Evolutionary conservation across 2,888 invertebrate genomes (phyloP), one percentile per base, ranked within the genome.

Genomic region (Diplolepis rosae): DNA sequence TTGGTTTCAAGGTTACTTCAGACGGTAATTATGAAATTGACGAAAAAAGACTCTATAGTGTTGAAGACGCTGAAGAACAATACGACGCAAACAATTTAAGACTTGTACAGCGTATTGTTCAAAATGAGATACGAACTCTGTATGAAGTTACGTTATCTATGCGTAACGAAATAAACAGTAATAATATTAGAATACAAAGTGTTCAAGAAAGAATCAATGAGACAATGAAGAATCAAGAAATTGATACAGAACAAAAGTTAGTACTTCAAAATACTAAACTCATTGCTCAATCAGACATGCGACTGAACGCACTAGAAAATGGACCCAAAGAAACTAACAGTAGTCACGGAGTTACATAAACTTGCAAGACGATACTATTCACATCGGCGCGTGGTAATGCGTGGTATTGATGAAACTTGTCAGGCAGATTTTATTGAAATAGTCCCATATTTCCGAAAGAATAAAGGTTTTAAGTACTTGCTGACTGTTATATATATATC

Each of bases 1-100:
- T 42, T 7, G 71, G 68, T 15, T 71, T 74, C 5, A 71, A 71
- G 24, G 72, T 15, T 76, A n/a, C n/a, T n/a, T n/a, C n/a, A n/a
- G n/a, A n/a, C n/a, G n/a, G n/a, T n/a, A n/a, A n/a, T n/a, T n/a
- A 72, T 45, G 69, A 76, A 30, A 15, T 74, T 39, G 15, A 69
- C 9, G 18, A 68, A 24, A 74, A 66, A 28, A 30, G 24, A 69
- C 42, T 76, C 9, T 68, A 71, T 30, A 74, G 74, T 50, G 35
- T 74, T 15, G 71, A 54, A 15, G 13, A 65, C 18, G 39, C 71
- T 0, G 24, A 56, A 50, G 9, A 70, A 9, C 24, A 9, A n/a
- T 42, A 45, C 6, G 72, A 76, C 39, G 73, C 61, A 1, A 39
- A 50, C 11, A 71, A 32, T n/a, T n/a, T n/a, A n/a, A n/a, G n/a